Base-by-base conservation (phyloP, 2,797 vertebrate genomes). In the Chrosomus eos region DNA sequence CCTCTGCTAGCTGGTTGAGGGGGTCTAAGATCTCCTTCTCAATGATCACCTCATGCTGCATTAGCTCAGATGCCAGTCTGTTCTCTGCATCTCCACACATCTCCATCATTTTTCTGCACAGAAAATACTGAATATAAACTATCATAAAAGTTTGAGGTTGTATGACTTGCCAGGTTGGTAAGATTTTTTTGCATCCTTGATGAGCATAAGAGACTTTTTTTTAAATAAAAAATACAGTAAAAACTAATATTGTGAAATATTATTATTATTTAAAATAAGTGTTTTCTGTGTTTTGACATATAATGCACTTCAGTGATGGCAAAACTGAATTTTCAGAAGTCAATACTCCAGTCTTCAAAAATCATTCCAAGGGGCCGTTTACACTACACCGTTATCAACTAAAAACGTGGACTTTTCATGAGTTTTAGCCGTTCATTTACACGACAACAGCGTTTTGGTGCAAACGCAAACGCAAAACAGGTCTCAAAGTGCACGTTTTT, bases 51-150 rank as follows among this genome's bases (percentile, higher is more conserved):
- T 99, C 98, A 0, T 99, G 96, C 80, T 95, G 96, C 90, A 98
- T 97, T 80, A 99, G 93, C 80, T 99, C 98, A 6, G 96, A 94
- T 0, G 98, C 97, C 92, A 99, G 95, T 60, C 96, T 96, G 40
- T 96, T 98, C 93, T 99, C 98, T 0, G 97, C 97, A 14, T 99
- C 98, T 0, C 98, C 97, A 38, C 98, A 99, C 0, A 97, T 96
- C 87, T 97, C 97, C 93, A 99, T 96, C 96, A 98, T 97, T 92
- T 98, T 99, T 93, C 98, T 99, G 92, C 87, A 31, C 26, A 72
- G 8, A 81, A 80, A 9, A 80, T 53, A 38, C 28, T 21, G 11
- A 58, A 75, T n/a, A 55, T 55, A 55, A 75, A 55, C 21, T n/a
- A 53, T 21, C 1, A 14, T 55, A n/a, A 75, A 55, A 8, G 3